Conservation (phyloP, 2,888 invertebrate species). For the Ormyrus labotus region DNA sequence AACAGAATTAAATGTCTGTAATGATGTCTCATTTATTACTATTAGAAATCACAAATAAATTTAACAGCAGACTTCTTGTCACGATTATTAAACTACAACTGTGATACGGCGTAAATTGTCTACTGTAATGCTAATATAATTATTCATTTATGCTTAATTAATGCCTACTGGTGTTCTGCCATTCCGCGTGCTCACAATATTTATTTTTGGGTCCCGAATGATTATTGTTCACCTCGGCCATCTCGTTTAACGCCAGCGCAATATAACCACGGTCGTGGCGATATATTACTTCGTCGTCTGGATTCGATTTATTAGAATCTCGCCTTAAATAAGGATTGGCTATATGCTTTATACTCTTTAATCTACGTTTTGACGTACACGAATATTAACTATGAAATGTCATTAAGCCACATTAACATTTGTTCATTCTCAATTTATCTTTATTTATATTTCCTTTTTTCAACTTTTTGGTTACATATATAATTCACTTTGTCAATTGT, state of each 20-base stretch:
- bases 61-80: too few relatives aligned
- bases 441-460: constrained; percentile 25
- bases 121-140: constrained; percentile 39
- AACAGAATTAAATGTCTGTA: too few relatives aligned
- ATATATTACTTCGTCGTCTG: neutral
- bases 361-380: constrained; percentile 13
- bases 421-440: constrained; percentile 28
- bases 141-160: constrained; percentile 33
- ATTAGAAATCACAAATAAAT: too few relatives aligned
- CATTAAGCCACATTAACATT: constrained; percentile 47
- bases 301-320: neutral
- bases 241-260: neutral
- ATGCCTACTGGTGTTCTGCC: constrained; percentile 60
- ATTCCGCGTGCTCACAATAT: constrained; percentile 51
- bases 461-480: constrained; percentile 5
- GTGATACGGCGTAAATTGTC: neutral
- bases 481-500: constrained; percentile 24
- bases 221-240: constrained; percentile 62
- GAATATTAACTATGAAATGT: constrained; percentile 28
- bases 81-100: too few relatives aligned
- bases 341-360: neutral
- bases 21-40: too few relatives aligned
- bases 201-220: constrained; percentile 64
- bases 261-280: neutral
- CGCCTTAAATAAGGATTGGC: neutral